Base-by-base conservation (phyloP, 2,888 invertebrate species). In the Minunthozetes semirufus region DNA sequence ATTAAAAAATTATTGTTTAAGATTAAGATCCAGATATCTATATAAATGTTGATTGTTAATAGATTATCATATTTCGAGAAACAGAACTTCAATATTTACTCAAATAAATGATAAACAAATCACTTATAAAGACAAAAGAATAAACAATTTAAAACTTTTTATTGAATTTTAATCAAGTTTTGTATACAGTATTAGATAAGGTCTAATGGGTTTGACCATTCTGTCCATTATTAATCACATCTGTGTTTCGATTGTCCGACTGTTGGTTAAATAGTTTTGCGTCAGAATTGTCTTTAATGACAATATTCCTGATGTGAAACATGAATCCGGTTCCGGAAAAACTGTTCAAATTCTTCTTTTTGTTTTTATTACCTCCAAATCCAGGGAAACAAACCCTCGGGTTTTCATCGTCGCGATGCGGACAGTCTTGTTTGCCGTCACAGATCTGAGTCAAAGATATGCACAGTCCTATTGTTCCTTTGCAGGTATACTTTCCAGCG, bases 281-380 rank as follows among this genome's bases (percentile, higher is more conserved):
- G 17, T 75, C 27, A 1, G 75, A 48, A 2, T 53, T 27, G 1
- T 42, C 29, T n/a, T 19, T 71, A 19, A 75, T 42, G 15, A 56
- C 71, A 15, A 75, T 3, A 25, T 72, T 75, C 2, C 42, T 19
- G 13, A 75, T 56, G 25, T 61, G 56, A 42, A 75, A 75, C 71
- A 71, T 72, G 25, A 75, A 75, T n/a, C 75, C 75, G 4, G 61
- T 61, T 17, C 75, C 75, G 27, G 63, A 29, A 46, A 75, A 75
- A 19, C 59, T 53, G 33, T 75, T 75, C 13, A 27, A 17, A 22
- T 68, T 68, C n/a, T 53, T 53, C 50, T 72, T 53, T 27, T 50
- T 59, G 27, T 27, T 4, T 15, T 29, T 50, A 46, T 25, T 29
- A 4, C 29, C 50, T 1, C 53, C 33, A 17, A 66, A 50, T 29